Base-by-base conservation (phyloP, 2,113 vertebrate genomes). In the Cardinalis cardinalis region DNA sequence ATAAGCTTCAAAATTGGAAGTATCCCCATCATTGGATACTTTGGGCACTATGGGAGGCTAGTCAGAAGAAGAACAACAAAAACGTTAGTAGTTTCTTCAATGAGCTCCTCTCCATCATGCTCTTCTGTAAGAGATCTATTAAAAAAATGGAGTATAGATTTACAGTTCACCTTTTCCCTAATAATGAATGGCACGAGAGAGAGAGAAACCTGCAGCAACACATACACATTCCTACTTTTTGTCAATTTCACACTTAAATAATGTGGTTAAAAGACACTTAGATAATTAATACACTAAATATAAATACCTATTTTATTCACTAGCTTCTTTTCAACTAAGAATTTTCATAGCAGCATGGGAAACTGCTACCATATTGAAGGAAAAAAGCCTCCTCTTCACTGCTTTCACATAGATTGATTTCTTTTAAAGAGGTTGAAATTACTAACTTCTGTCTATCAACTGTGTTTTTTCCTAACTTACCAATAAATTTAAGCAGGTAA, bases 1-100 rank as follows among this genome's bases (percentile, higher is more conserved):
- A 71, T 99, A 99, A 6, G 98, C 96, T 53, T 99, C 99, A n/a
- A 99, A 99, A 97, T 99, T 99, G 23, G 99, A 99, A 6, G 98
- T 99, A 95, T 99, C 99, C 0, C 99, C 99, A 23, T 99, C 99
- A 3, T 98, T 97, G 36, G 98, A 98, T 10, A 99, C 97, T 88
- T 99, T 99, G 2, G 99, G 99, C 46, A 99, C 95, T 31, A 99
- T 99, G 51, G 99, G 99, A 61, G 99, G 99, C 99, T 99, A 92
- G 14, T 49, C 81, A 93, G 60, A 89, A 83, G 6, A 84, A 87
- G 40, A 14, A 87, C 14, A 88, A 88, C 7, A 68, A 65, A 75
- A 83, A 68, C 1, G 4, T 69, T 24, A 94, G 18, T 40, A 6
- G 18, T 53, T 86, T 72, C 20, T 36, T 71, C 40, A 63, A 6